Evolutionary conservation across 2,888 invertebrate species (phyloP).

Genomic region (Rotaria magnacalcarata): DNA sequence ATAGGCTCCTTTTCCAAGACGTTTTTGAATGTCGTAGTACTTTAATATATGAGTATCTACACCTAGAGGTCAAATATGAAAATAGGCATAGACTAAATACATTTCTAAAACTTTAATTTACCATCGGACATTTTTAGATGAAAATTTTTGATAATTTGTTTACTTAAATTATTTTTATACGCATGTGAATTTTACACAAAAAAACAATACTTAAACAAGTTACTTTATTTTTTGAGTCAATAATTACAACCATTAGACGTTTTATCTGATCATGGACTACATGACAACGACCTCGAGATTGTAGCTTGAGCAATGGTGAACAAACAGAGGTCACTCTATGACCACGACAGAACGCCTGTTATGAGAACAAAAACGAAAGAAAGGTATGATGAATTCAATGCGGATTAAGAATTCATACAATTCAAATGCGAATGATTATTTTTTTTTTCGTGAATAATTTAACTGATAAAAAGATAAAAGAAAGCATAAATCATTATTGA

Average conservation of each 20-base stretch:
- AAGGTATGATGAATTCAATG: neutral
- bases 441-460: neutral
- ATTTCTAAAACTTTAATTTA: neutral
- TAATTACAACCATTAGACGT: neutral
- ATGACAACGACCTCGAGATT: neutral
- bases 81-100: neutral
- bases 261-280: neutral
- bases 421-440: neutral
- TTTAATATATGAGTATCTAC: constrained; percentile 81
- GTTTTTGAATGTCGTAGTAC: constrained; percentile 72
- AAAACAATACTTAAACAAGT: neutral
- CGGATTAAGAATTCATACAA: neutral
- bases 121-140: neutral
- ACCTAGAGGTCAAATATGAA: constrained; percentile 60
- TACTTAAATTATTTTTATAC: neutral
- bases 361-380: too few species aligned
- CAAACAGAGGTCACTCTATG: neutral
- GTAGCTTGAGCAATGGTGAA: neutral
- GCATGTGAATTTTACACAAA: neutral
- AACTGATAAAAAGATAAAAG: neutral
- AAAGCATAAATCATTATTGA: neutral
- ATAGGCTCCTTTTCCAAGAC: constrained; percentile 75
- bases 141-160: neutral
- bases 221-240: neutral
- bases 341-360: neutral